Evolutionary conservation across 2,888 invertebrate species (phyloP), one percentile per base, ranked within the genome.

Genomic region (Phyto melanocephala): DNA sequence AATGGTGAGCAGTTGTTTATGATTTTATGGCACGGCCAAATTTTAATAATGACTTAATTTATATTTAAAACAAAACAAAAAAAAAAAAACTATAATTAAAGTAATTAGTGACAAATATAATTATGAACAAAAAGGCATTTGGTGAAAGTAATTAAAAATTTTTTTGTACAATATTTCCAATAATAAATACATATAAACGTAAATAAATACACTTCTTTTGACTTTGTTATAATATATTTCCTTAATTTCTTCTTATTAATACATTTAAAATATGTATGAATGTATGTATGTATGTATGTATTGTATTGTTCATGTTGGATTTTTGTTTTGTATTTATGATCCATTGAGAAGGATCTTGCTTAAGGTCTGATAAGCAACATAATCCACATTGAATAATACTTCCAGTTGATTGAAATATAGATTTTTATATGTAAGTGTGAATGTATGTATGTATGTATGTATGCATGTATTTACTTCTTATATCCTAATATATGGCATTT

Each of bases 91-190:
- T n/a, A 17, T 65, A 45, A n/a, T n/a, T n/a, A n/a, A n/a, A n/a
- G n/a, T n/a, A n/a, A n/a, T n/a, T n/a, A n/a, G n/a, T n/a, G n/a
- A n/a, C n/a, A n/a, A n/a, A n/a, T n/a, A 13, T n/a, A 62, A 63
- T 28, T 45, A 65, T 65, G 50, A 65, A 50, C 33, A 47, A 67
- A 60, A 67, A 67, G 65, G 65, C 65, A 67, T 67, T 50, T 67
- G 65, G 65, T 67, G 50, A 67, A 67, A 52, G 22, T 50, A 50
- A 35, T 63, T 45, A 28, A 47, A 47, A 45, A 63, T 28, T 47
- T 45, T 47, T 33, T 63, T 63, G 47, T 63, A 63, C 63, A 63
- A 63, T 63, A 63, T 47, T 63, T 28, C 63, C 28, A 63, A 63
- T 33, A 63, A 47, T 33, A 47, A 47, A 33, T n/a, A n/a, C n/a